Percentiles rank a stretch among this genome's conserved stretches.
Evolutionary conservation across 2,113 vertebrate species (phyloP).

Genomic region (Ibidorhyncha struthersii): DNA sequence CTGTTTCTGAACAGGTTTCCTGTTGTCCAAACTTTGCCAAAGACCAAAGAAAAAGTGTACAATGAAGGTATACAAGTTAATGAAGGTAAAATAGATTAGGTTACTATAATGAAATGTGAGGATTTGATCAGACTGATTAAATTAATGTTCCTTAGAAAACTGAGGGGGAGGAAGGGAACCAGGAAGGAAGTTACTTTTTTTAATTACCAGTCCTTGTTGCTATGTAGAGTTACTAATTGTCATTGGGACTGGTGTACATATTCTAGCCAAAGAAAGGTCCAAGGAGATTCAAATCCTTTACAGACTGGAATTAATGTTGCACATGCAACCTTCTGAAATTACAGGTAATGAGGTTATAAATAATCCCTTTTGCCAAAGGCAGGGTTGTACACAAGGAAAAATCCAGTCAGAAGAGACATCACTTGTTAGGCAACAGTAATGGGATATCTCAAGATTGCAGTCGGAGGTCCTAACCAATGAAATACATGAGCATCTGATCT

Average conservation of each 20-base stretch:
- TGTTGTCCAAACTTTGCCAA: background rate
- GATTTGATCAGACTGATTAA: background rate
- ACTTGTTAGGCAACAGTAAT: background rate
- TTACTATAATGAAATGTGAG: background rate
- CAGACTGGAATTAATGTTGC: background rate
- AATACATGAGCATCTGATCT: background rate
- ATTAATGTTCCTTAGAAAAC: background rate
- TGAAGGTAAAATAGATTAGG: background rate
- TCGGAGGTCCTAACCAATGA: background rate
- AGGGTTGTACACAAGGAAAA: background rate
- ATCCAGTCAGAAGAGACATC: background rate
- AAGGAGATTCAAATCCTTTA: background rate
- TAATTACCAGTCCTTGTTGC: background rate
- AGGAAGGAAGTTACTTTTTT: background rate
- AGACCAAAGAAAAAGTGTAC: background rate
- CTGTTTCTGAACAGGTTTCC: background rate
- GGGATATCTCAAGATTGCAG: background rate
- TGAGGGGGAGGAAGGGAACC: background rate
- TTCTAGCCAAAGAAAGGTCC: background rate
- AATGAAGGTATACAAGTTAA: background rate
- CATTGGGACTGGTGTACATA: background rate
- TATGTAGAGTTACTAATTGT: background rate
- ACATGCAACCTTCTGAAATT: background rate
- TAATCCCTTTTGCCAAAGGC: background rate
- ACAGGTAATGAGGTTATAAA: background rate